Evolutionary conservation across 2,888 invertebrate genomes (phyloP).

Genomic region (Hypena proboscidalis): DNA sequence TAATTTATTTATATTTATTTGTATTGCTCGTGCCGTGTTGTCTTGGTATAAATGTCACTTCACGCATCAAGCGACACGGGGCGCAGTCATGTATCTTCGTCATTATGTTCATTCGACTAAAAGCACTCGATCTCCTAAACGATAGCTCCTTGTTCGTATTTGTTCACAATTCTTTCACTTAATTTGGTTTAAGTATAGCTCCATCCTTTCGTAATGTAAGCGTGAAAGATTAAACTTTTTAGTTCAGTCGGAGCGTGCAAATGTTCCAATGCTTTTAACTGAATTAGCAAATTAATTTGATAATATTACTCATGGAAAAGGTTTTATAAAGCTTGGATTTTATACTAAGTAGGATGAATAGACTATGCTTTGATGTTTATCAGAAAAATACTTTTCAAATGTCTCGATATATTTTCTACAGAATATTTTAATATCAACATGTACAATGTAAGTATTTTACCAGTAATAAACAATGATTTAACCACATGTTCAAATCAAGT

Average conservation of each 20-base stretch:
- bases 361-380: too few relatives aligned
- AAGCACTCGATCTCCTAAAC: slow-evolving; percentile 62
- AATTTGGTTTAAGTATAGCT: slow-evolving; percentile 59
- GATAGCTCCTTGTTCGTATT: slow-evolving; percentile 48
- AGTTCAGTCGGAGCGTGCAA: slow-evolving; percentile 16
- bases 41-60: slow-evolving; percentile 25
- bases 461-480: too few relatives aligned
- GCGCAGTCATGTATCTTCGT: slow-evolving; percentile 39
- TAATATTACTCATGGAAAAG: slow-evolving; percentile 12
- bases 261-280: slow-evolving; percentile 16
- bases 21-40: too few relatives aligned
- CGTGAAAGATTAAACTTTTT: slow-evolving; percentile 40
- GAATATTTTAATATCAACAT: too few relatives aligned
- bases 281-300: slow-evolving; percentile 6
- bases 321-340: slow-evolving; percentile 1
- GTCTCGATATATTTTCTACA: too few relatives aligned
- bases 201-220: slow-evolving; percentile 41
- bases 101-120: slow-evolving; percentile 60
- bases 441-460: too few relatives aligned
- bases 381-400: too few relatives aligned
- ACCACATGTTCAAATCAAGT: too few relatives aligned
- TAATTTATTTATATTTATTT: too few relatives aligned
- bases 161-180: slow-evolving; percentile 58
- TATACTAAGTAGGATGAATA: slow-evolving; percentile 1
- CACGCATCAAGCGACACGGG: slow-evolving; percentile 25